phyloP scores from a whole-genome alignment of 2,797 vertebrate genomes.

The Petrocephalus schoutedeni region DNA sequence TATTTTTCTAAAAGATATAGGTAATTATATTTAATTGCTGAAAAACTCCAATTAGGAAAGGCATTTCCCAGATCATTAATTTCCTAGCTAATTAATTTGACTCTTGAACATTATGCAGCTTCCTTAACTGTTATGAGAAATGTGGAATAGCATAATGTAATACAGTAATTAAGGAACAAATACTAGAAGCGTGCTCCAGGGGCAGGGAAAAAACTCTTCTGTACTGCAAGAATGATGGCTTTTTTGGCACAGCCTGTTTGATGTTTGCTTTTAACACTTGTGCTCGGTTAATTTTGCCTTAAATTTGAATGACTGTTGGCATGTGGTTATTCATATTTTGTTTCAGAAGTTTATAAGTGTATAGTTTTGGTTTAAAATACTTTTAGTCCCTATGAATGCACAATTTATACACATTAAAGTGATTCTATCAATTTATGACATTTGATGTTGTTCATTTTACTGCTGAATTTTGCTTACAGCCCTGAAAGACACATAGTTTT shows the following conservation, averaged over 20 bases:
- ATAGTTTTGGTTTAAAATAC: not conserved
- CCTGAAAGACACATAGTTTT: not conserved
- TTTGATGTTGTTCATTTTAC: not conserved
- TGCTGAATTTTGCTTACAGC: not conserved
- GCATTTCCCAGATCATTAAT: constrained; percentile 7
- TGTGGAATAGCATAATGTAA: not conserved
- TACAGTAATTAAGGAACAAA: constrained; percentile 11
- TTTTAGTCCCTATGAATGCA: not conserved
- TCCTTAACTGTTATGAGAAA: constrained; percentile 15
- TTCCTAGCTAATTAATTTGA: not conserved
- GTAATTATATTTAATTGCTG: not conserved
- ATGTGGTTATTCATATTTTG: not conserved
- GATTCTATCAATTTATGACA: not conserved
- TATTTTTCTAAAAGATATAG: constrained; percentile 7
- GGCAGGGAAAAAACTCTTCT: not conserved
- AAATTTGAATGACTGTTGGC: not conserved
- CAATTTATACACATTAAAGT: not conserved
- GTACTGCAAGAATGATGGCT: not conserved
- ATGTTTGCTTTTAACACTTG: not conserved
- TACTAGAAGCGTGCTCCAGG: not conserved
- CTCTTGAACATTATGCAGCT: constrained; percentile 6
- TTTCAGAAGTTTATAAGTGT: not conserved
- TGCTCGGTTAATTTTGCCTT: not conserved
- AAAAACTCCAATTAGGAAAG: constrained; percentile 13
- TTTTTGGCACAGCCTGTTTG: not conserved